phyloP scores from a whole-genome alignment of 2,113 vertebrate genomes.

The Sinosuthora webbiana region DNA sequence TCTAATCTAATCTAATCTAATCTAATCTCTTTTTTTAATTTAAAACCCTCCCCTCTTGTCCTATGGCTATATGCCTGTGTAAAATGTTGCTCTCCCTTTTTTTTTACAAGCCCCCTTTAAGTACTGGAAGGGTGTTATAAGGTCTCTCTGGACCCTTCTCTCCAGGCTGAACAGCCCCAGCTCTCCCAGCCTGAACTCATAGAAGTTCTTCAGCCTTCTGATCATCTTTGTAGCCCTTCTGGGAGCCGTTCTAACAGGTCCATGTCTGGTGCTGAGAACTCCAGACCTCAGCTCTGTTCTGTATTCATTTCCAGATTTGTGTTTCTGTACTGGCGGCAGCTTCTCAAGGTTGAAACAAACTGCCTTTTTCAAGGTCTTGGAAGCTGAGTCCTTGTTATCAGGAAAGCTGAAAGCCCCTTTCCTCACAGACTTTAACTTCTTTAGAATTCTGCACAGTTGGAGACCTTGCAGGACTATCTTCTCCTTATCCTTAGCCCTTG shows the following conservation, averaged over 20 bases:
- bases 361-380: background rate
- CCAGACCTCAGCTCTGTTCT: background rate
- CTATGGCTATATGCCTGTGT: background rate
- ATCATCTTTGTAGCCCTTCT: background rate
- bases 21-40: background rate
- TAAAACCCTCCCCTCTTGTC: background rate
- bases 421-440: background rate
- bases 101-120: background rate
- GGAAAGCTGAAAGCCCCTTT: background rate
- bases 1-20: background rate
- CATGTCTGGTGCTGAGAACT: background rate
- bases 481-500: background rate
- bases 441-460: background rate
- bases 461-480: background rate
- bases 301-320: background rate
- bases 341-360: background rate
- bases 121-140: background rate
- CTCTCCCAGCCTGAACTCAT: background rate
- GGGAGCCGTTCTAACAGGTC: background rate
- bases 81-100: background rate
- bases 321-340: background rate
- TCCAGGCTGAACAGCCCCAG: background rate
- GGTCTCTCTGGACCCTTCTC: background rate
- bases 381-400: background rate
- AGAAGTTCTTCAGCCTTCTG: background rate